A percentile compares a stretch with the other conserved stretches of the same genome.
Evolutionary conservation across 2,888 invertebrate genomes (phyloP).

Genomic region (Drosophila kanekoi): DNA sequence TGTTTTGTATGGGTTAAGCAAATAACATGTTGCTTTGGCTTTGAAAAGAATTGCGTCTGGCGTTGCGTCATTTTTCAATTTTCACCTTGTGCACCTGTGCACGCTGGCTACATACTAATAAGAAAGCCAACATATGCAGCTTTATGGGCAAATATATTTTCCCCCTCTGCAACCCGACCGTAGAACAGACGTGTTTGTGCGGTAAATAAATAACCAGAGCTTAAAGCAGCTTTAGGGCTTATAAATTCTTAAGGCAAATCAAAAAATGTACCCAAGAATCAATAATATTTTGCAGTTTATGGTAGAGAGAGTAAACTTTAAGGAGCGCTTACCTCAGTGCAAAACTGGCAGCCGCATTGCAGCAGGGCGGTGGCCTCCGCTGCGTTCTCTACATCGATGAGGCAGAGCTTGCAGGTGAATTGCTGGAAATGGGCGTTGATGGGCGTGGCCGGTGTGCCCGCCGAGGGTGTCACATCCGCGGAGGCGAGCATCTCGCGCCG

Average conservation of each 20-base stretch:
- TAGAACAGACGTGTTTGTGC: neutral
- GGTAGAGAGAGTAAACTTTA: no score
- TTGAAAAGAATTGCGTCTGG: conserved; percentile 12
- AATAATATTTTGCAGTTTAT: neutral
- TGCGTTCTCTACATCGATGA: conserved; percentile 89
- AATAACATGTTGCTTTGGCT: conserved; percentile 17
- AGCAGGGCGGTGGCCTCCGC: conserved; percentile 89
- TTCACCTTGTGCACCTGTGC: conserved; percentile 41
- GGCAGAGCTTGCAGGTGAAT: conserved; percentile 92
- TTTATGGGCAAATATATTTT: neutral
- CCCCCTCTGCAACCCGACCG: neutral
- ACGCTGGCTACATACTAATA: conserved; percentile 20
- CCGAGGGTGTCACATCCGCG: conserved; percentile 66
- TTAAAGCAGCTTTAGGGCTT: conserved; percentile 8
- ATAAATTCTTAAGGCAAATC: neutral
- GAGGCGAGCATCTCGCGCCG: conserved; percentile 62
- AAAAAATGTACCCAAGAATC: neutral
- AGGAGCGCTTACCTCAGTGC: conserved; percentile 89
- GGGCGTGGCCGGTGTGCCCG: conserved; percentile 64
- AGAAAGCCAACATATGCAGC: conserved; percentile 22
- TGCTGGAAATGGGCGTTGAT: conserved; percentile 56
- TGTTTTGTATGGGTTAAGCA: conserved; percentile 32
- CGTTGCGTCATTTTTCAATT: conserved; percentile 56
- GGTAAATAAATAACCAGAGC: conserved; percentile 16
- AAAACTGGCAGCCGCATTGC: conserved; percentile 94